These are phyloP conservation scores for Ceratina calcarata DNA, from an alignment of 1,140 invertebrate species.

Conservation along the genomic window DNA sequence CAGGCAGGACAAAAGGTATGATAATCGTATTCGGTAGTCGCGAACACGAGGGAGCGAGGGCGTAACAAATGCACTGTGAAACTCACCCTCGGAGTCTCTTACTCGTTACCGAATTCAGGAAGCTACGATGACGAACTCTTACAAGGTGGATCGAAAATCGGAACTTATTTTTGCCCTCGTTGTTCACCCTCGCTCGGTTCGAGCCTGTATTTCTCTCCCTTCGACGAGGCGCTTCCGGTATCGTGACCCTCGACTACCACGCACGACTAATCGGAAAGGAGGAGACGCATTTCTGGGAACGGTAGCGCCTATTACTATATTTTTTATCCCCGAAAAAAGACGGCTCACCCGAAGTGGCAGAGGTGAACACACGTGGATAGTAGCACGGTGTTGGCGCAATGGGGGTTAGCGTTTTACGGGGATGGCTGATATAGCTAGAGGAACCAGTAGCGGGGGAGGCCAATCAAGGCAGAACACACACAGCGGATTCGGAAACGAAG, in stretches of 20 bases:
- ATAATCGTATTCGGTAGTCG: not conserved
- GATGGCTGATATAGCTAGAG: constrained; percentile 39
- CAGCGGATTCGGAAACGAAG: constrained; percentile 71
- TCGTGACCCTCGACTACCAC: constrained; percentile 12
- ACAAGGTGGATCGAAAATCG: constrained; percentile 19
- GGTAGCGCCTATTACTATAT: constrained; percentile 43
- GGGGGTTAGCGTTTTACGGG: constrained; percentile 18
- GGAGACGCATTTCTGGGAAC: constrained; percentile 48
- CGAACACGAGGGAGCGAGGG: not conserved
- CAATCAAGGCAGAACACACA: constrained; percentile 71
- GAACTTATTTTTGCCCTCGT: constrained; percentile 32
- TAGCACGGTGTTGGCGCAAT: constrained; percentile 15
- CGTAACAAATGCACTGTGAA: not conserved
- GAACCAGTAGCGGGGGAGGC: constrained; percentile 46
- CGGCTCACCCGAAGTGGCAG: constrained; percentile 21
- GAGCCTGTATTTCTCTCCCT: not conserved
- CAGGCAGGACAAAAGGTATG: not conserved
- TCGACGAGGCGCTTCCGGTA: constrained; percentile 25
- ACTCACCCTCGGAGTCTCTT: too few species aligned
- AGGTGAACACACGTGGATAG: constrained; percentile 2
- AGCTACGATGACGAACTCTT: not conserved
- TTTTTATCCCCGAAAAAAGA: not conserved
- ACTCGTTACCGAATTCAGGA: not conserved
- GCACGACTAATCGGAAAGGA: constrained; percentile 57
- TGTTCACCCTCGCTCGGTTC: not conserved